A percentile compares a stretch with the other conserved stretches of the same genome.
These are phyloP conservation scores for Leucoma salicis DNA, from an alignment of 2,888 invertebrate genomes.

Conservation along the genomic window DNA sequence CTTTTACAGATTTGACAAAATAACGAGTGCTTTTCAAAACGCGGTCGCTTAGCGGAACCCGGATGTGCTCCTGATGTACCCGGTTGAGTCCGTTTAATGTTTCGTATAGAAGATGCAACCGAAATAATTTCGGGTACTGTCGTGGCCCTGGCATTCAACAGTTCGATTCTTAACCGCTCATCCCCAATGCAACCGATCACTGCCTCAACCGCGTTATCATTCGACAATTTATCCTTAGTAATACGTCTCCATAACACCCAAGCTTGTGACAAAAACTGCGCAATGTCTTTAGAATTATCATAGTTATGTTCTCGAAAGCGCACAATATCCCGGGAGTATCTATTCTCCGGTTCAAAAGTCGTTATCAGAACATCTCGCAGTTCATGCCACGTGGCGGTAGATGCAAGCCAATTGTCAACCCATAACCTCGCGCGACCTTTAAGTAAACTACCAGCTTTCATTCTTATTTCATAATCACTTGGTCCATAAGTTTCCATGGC, in stretches of 20 bases:
- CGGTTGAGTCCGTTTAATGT: no score
- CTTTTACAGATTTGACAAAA: constrained; percentile 23
- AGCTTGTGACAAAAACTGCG: no score
- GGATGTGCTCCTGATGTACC: no score
- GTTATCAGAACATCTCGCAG: no score
- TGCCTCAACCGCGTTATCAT: constrained; percentile 32
- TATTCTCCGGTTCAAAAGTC: no score
- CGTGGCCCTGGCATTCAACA: constrained; percentile 28
- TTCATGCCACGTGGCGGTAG: constrained; percentile 25
- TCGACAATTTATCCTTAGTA: constrained; percentile 28
- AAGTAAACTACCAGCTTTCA: constrained; percentile 16
- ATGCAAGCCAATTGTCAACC: constrained; percentile 34
- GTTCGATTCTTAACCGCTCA: constrained; percentile 31
- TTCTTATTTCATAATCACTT: background rate
- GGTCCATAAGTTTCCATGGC: background rate
- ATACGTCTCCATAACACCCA: constrained; percentile 7
- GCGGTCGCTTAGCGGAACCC: constrained; percentile 1
- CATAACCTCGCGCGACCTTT: constrained; percentile 35
- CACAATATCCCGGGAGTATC: no score
- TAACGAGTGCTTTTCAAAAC: background rate
- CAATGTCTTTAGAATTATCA: no score
- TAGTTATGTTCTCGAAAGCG: no score
- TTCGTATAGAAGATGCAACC: no score
- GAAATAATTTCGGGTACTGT: constrained; percentile 4
- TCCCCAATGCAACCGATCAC: constrained; percentile 35